These are phyloP conservation scores for Cryptoblepharus egeriae DNA, from an alignment of 2,797 vertebrate species.

Conservation along the genomic window DNA sequence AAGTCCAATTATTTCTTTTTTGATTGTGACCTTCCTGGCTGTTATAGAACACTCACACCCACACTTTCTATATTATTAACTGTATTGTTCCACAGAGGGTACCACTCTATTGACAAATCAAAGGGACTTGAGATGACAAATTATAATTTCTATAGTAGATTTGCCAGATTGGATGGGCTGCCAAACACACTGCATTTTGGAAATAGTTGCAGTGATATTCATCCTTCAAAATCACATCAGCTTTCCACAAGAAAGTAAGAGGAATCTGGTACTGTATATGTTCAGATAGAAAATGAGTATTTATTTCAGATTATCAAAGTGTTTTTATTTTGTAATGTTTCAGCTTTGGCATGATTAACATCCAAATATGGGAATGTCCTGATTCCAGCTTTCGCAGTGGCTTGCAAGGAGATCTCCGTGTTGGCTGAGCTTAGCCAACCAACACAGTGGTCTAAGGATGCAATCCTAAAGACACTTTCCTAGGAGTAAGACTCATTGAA, in stretches of 20 bases:
- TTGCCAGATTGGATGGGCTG: conserved; percentile 55
- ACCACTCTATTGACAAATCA: conserved; percentile 61
- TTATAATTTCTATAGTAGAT: conserved; percentile 44
- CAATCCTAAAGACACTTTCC: too few species aligned
- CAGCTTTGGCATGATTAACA: conserved; percentile 24
- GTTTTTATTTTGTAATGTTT: neutral
- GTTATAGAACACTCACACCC: conserved; percentile 56
- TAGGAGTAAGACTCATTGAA: too few species aligned
- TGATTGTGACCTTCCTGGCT: conserved; percentile 56
- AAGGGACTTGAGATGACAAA: conserved; percentile 59
- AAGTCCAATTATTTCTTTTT: conserved; percentile 62
- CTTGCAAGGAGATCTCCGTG: too few species aligned
- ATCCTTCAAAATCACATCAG: conserved; percentile 13
- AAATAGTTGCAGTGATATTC: conserved; percentile 27
- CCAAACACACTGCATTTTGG: conserved; percentile 33
- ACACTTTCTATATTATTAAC: conserved; percentile 60
- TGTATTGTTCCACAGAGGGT: conserved; percentile 55
- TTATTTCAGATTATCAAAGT: neutral
- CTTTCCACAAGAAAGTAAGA: conserved; percentile 13
- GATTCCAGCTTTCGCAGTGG: too few species aligned
- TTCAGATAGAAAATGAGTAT: conserved; percentile 15
- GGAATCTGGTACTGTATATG: neutral
- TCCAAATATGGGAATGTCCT: too few species aligned
- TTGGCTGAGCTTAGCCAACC: too few species aligned
- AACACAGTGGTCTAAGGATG: too few species aligned